A percentile compares a stretch with the other conserved stretches of the same genome.
These are phyloP conservation scores for Galeruca laticollis DNA, from an alignment of 2,888 invertebrate genomes.

Conservation along the genomic window DNA sequence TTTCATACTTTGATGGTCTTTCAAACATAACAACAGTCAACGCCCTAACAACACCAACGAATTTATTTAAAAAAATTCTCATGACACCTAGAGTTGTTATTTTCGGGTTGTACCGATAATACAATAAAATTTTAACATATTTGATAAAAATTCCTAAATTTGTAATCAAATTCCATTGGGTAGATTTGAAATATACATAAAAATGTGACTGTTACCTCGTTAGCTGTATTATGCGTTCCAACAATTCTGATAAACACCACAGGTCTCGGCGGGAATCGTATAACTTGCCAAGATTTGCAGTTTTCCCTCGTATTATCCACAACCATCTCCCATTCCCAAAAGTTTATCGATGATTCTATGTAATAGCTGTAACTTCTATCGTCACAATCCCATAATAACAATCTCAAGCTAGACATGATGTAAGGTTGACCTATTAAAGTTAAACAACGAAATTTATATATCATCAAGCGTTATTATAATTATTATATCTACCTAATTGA, in stretches of 20 bases:
- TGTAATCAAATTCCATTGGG: too few relatives aligned
- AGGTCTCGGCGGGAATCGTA: constrained; percentile 85
- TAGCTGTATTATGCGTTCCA: constrained; percentile 97
- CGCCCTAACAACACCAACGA: too few relatives aligned
- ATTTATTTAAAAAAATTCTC: too few relatives aligned
- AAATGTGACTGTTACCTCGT: constrained; percentile 92
- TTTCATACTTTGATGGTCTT: too few relatives aligned
- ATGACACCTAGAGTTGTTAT: too few relatives aligned
- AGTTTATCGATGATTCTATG: constrained; percentile 93
- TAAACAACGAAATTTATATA: constrained; percentile 17
- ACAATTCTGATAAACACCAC: constrained; percentile 95
- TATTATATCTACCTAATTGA: constrained; percentile 77
- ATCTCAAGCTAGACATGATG: constrained; percentile 87
- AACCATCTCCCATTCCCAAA: constrained; percentile 92
- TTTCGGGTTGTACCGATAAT: too few relatives aligned
- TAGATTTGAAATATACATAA: too few relatives aligned
- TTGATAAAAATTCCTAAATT: too few relatives aligned
- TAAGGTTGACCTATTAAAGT: constrained; percentile 83
- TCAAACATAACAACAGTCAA: too few relatives aligned
- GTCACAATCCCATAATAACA: constrained; percentile 98
- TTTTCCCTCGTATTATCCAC: constrained; percentile 88
- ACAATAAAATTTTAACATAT: too few relatives aligned
- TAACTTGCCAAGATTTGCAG: constrained; percentile 95
- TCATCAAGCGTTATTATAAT: not conserved
- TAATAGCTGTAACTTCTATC: constrained; percentile 95